Base-by-base conservation (phyloP, 2,113 vertebrate species). In the Amazona vittata region DNA sequence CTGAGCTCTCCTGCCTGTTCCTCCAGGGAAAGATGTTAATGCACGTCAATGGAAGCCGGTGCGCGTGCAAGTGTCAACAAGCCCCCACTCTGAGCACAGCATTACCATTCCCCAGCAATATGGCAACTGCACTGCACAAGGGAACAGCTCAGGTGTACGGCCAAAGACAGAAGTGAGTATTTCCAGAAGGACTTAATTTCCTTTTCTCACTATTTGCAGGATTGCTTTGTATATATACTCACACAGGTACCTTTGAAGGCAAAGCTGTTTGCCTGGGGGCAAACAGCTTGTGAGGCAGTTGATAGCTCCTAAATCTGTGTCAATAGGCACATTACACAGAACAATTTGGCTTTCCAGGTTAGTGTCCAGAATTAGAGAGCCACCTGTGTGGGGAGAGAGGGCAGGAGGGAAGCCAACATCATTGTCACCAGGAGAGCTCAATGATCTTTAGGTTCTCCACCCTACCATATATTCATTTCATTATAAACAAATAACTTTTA, bases 11-110 rank as follows among this genome's bases (percentile, higher is more conserved):
- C 26, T 1, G 1, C 15, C n/a, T 15, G 20, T 15, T 46, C 9
- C 71, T 49, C 26, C 33, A 29, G 1, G 2, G 31, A 85, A 14
- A 8, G 9, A n/a, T 21, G 20, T 59, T 59, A 59, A 15, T n/a
- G 12, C 57, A n/a, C 0, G 0, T 3, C 29, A 62, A 2, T 0
- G 1, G 52, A 13, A 46, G 41, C 25, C 5, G 19, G 33, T 0
- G 0, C 2, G 0, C 6, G 12, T 25, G 21, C 29, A 63, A 35
- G 14, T 64, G 65, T 35, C 60, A 22, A 3, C 47, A 24, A 29
- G 17, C 19, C 12, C 31, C 4, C 2, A 63, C 25, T 19, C 43
- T 11, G 22, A 82, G 7, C 47, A 43, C 43, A 35, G 10, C 2
- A 0, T 12, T 39, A 7, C 41, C 2, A 0, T 35, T 94, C 37